Conservation (phyloP, 2,797 vertebrate species). For the Xyrichtys novacula region DNA sequence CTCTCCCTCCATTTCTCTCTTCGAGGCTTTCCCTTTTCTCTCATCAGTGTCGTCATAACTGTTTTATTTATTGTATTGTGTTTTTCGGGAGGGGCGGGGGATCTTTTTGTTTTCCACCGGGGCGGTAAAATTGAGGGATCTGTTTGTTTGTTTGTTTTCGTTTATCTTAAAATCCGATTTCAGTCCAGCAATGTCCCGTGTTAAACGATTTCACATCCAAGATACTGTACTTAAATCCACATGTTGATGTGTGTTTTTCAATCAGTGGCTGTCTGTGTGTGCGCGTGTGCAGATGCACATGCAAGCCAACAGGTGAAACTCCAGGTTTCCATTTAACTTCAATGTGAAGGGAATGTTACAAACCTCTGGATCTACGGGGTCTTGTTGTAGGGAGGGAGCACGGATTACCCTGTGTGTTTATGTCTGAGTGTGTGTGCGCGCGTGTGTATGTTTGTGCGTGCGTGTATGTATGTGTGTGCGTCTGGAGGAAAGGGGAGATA, state of each 20-base stretch:
- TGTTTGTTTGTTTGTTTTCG: conserved; percentile 25
- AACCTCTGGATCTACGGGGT: conserved; percentile 67
- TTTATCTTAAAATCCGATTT: conserved; percentile 53
- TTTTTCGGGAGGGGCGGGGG: conserved; percentile 21
- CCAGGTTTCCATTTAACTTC: conserved; percentile 73
- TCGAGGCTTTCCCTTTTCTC: conserved; percentile 55
- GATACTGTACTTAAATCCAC: conserved; percentile 81
- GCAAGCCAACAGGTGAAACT: conserved; percentile 64
- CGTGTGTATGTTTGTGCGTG: background rate
- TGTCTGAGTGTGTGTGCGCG: conserved; percentile 8
- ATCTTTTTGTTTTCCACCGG: conserved; percentile 38
- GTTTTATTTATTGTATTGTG: conserved; percentile 84
- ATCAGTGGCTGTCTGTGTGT: conserved; percentile 53
- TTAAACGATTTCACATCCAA: conserved; percentile 76
- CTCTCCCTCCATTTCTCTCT: conserved; percentile 80
- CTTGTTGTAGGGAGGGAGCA: conserved; percentile 41
- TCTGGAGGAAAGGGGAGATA: conserved; percentile 45
- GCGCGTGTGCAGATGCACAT: conserved; percentile 67
- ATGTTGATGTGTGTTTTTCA: conserved; percentile 49
- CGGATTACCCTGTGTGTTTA: conserved; percentile 34
- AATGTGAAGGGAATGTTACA: conserved; percentile 83
- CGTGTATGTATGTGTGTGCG: conserved; percentile 1
- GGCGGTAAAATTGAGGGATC: conserved; percentile 47
- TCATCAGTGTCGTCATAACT: conserved; percentile 73
- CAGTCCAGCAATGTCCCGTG: conserved; percentile 67